phyloP scores from a whole-genome alignment of 30 jellyfish, hydroid and myxozoan species.

The Pseudorhiza aurosa region DNA sequence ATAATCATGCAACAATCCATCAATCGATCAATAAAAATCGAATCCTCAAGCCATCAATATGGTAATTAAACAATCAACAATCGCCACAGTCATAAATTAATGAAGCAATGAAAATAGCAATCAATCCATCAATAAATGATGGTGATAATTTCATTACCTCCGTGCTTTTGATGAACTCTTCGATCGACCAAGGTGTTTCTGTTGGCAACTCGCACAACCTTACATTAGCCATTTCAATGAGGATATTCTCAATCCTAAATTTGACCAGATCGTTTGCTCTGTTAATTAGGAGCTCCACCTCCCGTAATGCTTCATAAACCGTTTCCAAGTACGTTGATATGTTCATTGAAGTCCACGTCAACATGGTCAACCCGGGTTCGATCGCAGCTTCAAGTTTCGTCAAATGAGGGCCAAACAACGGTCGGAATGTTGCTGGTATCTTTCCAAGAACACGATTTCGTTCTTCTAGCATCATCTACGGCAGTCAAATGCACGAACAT shows the following conservation, averaged over 20 bases:
- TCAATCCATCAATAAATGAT: no score
- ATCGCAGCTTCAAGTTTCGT: conserved; percentile 87
- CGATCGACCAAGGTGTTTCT: conserved; percentile 84
- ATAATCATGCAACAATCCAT: no score
- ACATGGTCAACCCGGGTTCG: conserved; percentile 93
- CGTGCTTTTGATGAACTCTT: conserved; percentile 70
- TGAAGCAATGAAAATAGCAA: no score
- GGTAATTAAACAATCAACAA: no score
- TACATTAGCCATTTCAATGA: conserved; percentile 62
- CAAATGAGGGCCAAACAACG: conserved; percentile 86
- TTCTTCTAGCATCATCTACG: conserved; percentile 79
- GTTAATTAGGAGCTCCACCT: conserved; percentile 80
- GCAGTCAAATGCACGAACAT: no score
- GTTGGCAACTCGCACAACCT: conserved; percentile 75
- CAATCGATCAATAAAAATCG: no score
- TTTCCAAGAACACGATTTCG: conserved; percentile 60
- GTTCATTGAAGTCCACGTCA: conserved; percentile 90
- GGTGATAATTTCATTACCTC: no score
- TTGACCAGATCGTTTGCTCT: conserved; percentile 82
- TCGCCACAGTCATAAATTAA: no score
- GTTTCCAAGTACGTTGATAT: conserved; percentile 70
- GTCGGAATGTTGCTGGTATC: conserved; percentile 65
- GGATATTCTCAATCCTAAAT: conserved; percentile 74
- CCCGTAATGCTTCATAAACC: conserved; percentile 74
- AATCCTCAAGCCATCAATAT: no score